A percentile compares a stretch with the other conserved stretches of the same genome.
These are phyloP conservation scores for Otus scops DNA, from an alignment of 2,797 vertebrate genomes.

Conservation along the genomic window DNA sequence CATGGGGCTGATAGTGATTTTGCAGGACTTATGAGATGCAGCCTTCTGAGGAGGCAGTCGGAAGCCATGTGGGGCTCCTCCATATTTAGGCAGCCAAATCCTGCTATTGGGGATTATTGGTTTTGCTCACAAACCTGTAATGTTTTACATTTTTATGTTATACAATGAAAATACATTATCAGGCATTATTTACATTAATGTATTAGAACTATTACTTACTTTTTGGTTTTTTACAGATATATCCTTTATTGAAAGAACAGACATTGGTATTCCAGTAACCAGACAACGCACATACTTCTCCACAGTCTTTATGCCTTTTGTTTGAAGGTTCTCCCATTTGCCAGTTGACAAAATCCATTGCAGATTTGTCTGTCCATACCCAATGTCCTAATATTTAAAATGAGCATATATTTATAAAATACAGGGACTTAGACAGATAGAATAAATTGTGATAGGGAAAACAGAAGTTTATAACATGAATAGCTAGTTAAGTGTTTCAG, in stretches of 20 bases:
- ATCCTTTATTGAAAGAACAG: constrained; percentile 81
- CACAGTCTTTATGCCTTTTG: constrained; percentile 73
- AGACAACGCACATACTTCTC: constrained; percentile 75
- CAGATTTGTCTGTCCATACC: constrained; percentile 85
- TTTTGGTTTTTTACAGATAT: constrained; percentile 89
- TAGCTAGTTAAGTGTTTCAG: neutral
- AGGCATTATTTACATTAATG: neutral
- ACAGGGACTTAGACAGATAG: neutral
- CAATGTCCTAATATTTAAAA: constrained; percentile 77
- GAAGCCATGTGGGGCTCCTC: neutral
- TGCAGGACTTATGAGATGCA: neutral
- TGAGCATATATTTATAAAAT: neutral
- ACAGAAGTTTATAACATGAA: neutral
- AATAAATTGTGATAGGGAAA: neutral
- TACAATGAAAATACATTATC: neutral
- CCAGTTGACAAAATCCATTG: constrained; percentile 89
- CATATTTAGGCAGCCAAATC: neutral
- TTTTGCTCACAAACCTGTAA: neutral
- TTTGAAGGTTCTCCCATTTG: constrained; percentile 70
- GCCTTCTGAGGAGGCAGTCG: neutral
- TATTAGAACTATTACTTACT: constrained; percentile 71
- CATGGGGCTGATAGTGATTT: neutral
- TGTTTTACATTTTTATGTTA: neutral
- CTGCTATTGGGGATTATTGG: neutral
- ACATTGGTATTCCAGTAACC: constrained; percentile 78